Evolutionary conservation across 2,797 vertebrate genomes (phyloP).

Genomic region (Amblyopsis hoosieri): DNA sequence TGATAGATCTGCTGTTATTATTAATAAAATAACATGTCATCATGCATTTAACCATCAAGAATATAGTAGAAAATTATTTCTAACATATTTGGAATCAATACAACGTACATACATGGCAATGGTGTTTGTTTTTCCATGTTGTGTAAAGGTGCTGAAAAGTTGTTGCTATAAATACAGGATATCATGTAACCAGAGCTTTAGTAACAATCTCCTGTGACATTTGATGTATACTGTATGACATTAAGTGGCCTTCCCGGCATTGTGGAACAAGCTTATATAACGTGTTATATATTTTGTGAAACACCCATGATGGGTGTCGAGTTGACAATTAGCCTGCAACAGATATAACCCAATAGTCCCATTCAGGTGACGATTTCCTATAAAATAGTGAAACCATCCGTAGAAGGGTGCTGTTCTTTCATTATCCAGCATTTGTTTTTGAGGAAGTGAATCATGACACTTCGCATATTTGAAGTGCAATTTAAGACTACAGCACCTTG

Average conservation of each 20-base stretch:
- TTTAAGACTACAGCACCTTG: slow-evolving; percentile 21
- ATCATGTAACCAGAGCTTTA: slow-evolving; percentile 63
- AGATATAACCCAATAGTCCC: not conserved
- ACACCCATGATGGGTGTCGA: not conserved
- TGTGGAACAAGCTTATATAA: not conserved
- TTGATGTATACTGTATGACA: not conserved
- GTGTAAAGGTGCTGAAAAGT: slow-evolving; percentile 58
- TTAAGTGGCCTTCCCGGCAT: not conserved
- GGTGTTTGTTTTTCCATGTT: slow-evolving; percentile 29
- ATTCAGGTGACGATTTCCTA: not conserved
- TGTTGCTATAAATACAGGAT: slow-evolving; percentile 83
- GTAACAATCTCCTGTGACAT: slow-evolving; percentile 46
- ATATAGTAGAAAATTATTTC: no score
- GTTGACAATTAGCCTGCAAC: no score
- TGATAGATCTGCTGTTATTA: not conserved
- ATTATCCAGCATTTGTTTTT: slow-evolving; percentile 9
- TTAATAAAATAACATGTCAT: not conserved
- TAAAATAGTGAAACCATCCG: slow-evolving; percentile 24
- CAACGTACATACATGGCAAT: not conserved
- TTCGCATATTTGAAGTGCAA: slow-evolving; percentile 22
- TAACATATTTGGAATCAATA: slow-evolving; percentile 17
- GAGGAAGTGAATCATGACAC: slow-evolving; percentile 37
- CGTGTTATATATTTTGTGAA: not conserved
- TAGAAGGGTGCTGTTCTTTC: not conserved
- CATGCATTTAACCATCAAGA: no score